These are phyloP conservation scores for Drosophila colorata DNA, from an alignment of 2,888 invertebrate genomes.

Conservation along the genomic window DNA sequence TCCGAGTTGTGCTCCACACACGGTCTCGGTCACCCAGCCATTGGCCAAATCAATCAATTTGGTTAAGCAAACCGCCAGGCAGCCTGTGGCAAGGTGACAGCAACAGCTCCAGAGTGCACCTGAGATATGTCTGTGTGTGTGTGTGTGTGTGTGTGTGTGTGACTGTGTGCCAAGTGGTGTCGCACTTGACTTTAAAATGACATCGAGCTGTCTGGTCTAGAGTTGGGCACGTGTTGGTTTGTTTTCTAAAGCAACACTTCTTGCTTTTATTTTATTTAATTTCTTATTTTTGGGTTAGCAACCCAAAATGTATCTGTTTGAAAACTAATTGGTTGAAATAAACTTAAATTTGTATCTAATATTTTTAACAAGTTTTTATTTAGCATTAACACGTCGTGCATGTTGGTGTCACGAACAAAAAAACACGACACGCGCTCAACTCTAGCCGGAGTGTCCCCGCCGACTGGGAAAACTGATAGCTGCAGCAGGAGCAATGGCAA, in stretches of 20 bases:
- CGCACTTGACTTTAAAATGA: constrained; percentile 73
- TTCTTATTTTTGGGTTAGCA: neutral
- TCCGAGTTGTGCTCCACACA: constrained; percentile 2
- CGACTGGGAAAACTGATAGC: constrained; percentile 49
- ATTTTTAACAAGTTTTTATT: too few relatives aligned
- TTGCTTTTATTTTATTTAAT: neutral
- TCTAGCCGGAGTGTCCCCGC: neutral
- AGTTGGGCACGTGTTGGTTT: neutral
- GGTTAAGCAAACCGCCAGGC: constrained; percentile 3
- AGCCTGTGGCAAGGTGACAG: constrained; percentile 25
- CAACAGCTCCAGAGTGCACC: constrained; percentile 2
- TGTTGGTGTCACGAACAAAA: neutral
- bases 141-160: neutral
- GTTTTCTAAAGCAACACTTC: neutral
- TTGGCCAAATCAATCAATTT: constrained; percentile 48
- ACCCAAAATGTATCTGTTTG: too few relatives aligned
- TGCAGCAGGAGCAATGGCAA: constrained; percentile 19
- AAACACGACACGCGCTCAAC: neutral
- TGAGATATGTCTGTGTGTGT: constrained; percentile 18
- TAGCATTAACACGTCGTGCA: too few relatives aligned
- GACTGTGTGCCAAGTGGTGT: constrained; percentile 50
- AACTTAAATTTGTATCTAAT: too few relatives aligned
- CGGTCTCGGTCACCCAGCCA: constrained; percentile 7
- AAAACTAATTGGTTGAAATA: too few relatives aligned
- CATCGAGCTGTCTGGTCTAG: constrained; percentile 42